These are phyloP conservation scores for Austrofundulus limnaeus DNA, from an alignment of 2,113 vertebrate species.

Conservation along the genomic window DNA sequence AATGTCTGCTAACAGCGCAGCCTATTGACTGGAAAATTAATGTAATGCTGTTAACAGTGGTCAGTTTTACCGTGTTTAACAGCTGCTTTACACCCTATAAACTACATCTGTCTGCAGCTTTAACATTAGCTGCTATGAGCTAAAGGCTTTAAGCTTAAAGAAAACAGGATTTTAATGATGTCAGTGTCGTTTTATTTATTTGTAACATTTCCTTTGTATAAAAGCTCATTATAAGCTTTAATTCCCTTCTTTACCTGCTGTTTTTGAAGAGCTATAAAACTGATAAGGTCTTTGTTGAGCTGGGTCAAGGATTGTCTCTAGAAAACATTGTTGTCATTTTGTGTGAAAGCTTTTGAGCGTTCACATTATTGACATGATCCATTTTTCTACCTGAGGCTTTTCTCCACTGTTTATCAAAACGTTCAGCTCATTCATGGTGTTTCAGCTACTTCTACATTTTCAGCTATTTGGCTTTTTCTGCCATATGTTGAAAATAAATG, in stretches of 20 bases:
- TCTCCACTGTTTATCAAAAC: too few species aligned
- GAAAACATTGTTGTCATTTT: not conserved
- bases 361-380: too few species aligned
- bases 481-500: too few species aligned
- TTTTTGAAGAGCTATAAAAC: slow-evolving; percentile 1
- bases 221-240: not conserved
- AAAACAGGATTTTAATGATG: too few species aligned
- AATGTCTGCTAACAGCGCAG: slow-evolving; percentile 38
- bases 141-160: too few species aligned
- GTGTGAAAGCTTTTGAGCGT: too few species aligned
- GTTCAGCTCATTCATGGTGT: too few species aligned
- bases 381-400: too few species aligned
- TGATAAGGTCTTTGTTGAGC: slow-evolving; percentile 38
- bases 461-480: too few species aligned
- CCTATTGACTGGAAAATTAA: not conserved
- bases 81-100: slow-evolving; percentile 1
- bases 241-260: not conserved
- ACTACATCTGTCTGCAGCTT: slow-evolving; percentile 32
- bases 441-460: too few species aligned
- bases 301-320: slow-evolving; percentile 43
- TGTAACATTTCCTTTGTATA: not conserved
- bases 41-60: not conserved
- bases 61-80: not conserved
- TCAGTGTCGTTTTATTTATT: not conserved
- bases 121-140: not conserved